phyloP scores from a whole-genome alignment of 2,113 vertebrate genomes.

The Procavia capensis region DNA sequence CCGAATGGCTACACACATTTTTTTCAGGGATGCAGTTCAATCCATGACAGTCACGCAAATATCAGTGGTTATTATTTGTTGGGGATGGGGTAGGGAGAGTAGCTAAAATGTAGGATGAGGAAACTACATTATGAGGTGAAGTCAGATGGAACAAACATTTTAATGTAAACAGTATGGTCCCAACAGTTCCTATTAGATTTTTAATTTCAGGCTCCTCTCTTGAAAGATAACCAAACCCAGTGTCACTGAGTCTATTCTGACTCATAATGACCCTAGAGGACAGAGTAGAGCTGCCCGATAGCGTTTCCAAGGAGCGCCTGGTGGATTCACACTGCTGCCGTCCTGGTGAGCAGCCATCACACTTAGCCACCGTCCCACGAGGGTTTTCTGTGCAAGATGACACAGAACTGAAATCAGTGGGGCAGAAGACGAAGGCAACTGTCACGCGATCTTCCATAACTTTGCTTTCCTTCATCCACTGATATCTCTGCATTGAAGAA shows the following conservation, averaged over 20 bases:
- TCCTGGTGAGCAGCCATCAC: no score
- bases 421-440: neutral
- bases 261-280: no score
- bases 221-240: no score
- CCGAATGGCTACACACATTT: no score
- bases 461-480: slow-evolving; percentile 42
- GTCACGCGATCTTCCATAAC: neutral
- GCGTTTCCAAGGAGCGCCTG: no score
- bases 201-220: neutral
- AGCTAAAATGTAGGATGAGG: neutral
- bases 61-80: neutral
- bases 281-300: no score
- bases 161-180: neutral
- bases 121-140: neutral
- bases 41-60: no score
- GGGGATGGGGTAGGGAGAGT: neutral
- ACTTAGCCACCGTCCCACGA: no score
- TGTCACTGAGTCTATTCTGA: no score
- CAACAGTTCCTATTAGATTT: neutral
- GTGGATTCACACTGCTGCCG: no score
- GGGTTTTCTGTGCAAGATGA: no score
- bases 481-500: slow-evolving; percentile 55
- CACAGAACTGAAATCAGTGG: neutral
- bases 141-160: neutral
- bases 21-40: no score